A percentile compares a stretch with the other conserved stretches of the same genome.
Conservation (phyloP, 2,113 vertebrate genomes). For the Chaetura pelagica region DNA sequence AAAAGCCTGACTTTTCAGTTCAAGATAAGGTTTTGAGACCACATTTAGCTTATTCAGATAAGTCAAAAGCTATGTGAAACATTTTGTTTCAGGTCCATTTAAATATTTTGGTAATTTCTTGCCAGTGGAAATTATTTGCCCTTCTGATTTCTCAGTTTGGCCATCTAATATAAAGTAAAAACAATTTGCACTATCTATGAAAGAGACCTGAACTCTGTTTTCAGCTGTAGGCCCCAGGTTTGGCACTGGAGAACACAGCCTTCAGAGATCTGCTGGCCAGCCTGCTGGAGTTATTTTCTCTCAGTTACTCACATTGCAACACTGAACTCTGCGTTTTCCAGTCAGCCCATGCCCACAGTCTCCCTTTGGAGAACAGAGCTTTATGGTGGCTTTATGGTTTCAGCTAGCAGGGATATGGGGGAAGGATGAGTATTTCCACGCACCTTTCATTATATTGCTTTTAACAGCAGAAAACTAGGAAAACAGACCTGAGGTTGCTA, state of each 20-base stretch:
- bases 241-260: background rate
- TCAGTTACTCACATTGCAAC: background rate
- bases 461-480: background rate
- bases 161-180: background rate
- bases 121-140: background rate
- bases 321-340: background rate
- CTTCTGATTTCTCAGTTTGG: background rate
- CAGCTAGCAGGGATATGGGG: background rate
- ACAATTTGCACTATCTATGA: background rate
- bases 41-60: background rate
- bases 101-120: background rate
- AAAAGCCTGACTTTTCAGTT: background rate
- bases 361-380: background rate
- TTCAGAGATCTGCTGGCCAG: accelerated
- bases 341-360: background rate
- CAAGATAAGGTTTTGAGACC: background rate
- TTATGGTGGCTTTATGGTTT: background rate
- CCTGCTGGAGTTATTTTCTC: background rate
- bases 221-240: background rate
- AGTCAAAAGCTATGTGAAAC: background rate
- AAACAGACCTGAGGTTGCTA: background rate
- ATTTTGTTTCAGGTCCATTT: background rate
- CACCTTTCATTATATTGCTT: accelerated
- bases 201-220: background rate
- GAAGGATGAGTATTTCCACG: background rate